Base-by-base conservation (phyloP, 2,113 vertebrate genomes). In the Pterophyllum scalare region DNA sequence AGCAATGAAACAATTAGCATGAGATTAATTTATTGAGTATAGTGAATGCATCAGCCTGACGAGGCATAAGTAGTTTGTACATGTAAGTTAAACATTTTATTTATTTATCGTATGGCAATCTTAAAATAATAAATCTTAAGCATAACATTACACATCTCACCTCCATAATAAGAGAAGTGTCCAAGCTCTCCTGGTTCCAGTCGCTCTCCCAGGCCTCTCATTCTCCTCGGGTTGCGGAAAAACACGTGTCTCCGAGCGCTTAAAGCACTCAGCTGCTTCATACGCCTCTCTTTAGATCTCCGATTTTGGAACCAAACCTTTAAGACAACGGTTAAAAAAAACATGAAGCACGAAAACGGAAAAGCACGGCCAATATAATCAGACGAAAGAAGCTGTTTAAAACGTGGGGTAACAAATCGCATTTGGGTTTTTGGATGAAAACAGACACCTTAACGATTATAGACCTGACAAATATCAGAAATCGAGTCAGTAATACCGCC, bases 271-370 rank as follows among this genome's bases (percentile, higher is more conserved):
- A 99, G 94, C 95, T 99, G 98, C 95, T 99, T 99, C 98, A 99
- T 98, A 43, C 98, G 96, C 64, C 98, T 92, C 92, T 99, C 98
- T 91, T 99, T 99, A 43, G 98, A 99, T 80, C 98, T 97, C 83
- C 98, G 94, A 85, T 99, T 99, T 94, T 99, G 98, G 94, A 99
- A 99, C 98, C 98, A 99, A 5, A 99, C 98, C 98, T 98, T 92
- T 2, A 77, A 26, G 8, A 57, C 15, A 76, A 62, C 11, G 52
- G 60, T 20, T 4, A 6, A 59, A 54, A 59, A 54, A 26, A 9
- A 35, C 1, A 62, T 54, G 46, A 26, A 52, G 65, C 43, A 31
- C 28, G 10, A 28, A 76, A 43, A 11, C 11, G 11, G 35, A 24
- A 26, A 26, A 26, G 31, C 15, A 5, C 22, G 31, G 4, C 7